Conservation (phyloP, 2,113 vertebrate species). For the Mirounga angustirostris region DNA sequence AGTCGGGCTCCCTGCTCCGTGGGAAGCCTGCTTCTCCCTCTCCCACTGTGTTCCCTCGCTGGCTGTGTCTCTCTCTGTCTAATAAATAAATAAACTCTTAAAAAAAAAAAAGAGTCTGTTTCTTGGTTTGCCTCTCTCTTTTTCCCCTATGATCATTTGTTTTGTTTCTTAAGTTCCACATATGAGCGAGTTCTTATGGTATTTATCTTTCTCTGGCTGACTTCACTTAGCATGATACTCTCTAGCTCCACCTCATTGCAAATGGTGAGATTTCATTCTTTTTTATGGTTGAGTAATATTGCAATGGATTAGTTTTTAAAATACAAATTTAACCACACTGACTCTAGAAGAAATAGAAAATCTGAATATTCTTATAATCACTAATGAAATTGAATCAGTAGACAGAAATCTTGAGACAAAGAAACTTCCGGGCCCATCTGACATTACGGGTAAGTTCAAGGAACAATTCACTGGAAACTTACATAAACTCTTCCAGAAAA, state of each 20-base stretch:
- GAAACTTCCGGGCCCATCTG: neutral
- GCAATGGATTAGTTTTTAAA: neutral
- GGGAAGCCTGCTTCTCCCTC: too few species aligned
- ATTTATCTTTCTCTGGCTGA: neutral
- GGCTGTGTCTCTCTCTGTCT: too few species aligned
- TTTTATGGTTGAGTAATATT: neutral
- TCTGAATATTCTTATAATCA: neutral
- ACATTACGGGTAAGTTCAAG: neutral
- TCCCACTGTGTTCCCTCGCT: too few species aligned
- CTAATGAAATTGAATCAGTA: neutral
- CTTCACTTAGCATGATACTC: neutral
- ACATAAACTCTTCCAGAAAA: neutral
- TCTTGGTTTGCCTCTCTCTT: neutral
- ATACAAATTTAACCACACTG: neutral
- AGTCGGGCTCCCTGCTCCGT: too few species aligned
- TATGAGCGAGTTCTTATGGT: neutral
- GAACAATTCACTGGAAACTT: neutral
- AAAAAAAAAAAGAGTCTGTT: neutral
- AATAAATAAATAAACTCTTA: too few species aligned
- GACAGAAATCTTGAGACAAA: neutral
- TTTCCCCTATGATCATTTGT: neutral
- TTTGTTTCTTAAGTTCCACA: neutral
- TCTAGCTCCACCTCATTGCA: neutral
- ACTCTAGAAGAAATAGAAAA: neutral
- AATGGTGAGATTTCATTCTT: neutral